Percentiles rank a stretch among this genome's conserved stretches.
These are phyloP conservation scores for Saturnia japonica DNA, from an alignment of 2,888 invertebrate species.

Conservation along the genomic window DNA sequence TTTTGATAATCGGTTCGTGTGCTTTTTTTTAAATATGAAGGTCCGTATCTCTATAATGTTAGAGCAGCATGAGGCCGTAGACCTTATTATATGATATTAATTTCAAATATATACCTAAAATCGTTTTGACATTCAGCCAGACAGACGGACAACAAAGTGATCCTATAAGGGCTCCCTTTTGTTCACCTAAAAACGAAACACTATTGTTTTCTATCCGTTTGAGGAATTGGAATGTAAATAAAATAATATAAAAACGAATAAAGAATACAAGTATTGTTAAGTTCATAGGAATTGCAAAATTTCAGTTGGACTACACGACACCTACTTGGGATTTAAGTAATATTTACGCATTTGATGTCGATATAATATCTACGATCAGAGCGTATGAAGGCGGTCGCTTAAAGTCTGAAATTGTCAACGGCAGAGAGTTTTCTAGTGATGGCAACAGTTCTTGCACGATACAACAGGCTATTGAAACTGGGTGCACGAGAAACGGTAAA, in stretches of 20 bases:
- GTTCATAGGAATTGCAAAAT: neutral
- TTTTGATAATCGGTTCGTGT: too few species aligned
- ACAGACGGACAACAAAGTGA: too few species aligned
- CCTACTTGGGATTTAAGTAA: constrained; percentile 40
- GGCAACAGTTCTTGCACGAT: neutral
- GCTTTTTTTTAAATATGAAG: too few species aligned
- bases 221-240: neutral
- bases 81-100: too few species aligned
- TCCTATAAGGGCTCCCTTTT: too few species aligned
- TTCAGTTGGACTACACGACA: constrained; percentile 44
- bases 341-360: constrained; percentile 33
- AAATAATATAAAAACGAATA: neutral
- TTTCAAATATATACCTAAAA: too few species aligned
- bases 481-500: neutral
- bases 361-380: constrained; percentile 14
- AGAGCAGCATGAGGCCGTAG: too few species aligned
- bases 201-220: too few species aligned
- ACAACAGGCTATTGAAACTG: neutral
- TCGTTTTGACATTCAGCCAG: too few species aligned
- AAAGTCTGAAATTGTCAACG: constrained; percentile 25
- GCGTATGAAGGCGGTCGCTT: constrained; percentile 24
- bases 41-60: too few species aligned
- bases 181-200: too few species aligned
- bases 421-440: constrained; percentile 24
- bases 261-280: neutral